Base-by-base conservation (phyloP, 2,888 invertebrate species). In the Brenthis ino region DNA sequence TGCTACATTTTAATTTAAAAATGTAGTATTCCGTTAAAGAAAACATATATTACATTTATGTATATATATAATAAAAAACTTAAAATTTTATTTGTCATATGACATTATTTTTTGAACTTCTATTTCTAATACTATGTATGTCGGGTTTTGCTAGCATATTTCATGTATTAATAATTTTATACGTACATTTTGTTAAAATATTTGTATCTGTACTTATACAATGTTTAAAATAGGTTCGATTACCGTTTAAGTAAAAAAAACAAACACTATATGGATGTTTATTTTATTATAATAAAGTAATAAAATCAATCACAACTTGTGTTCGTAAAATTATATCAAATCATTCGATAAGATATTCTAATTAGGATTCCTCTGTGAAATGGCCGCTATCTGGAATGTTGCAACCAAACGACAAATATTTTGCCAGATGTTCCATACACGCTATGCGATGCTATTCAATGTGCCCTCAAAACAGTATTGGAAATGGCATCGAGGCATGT, bases 321-420 rank as follows among this genome's bases (percentile, higher is more conserved):
- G n/a, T 28, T n/a, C 4, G 28, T 48, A 24, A 60, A 60, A 60
- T 50, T 4, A 48, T 14, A 28, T 60, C 48, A 60, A 43, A 60
- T 60, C 28, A 50, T 50, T 48, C 47, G 24, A 14, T 48, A 48
- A 24, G n/a, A 63, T 6, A 51, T 63, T 53, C 73, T 75, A 75
- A 77, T 77, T 76, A 74, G 75, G 73, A 76, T 75, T 75, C 73
- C 74, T 65, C 67, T 51, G 58, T 67, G 72, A 72, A 72, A 67
- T 61, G 43, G 67, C 14, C 24, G 58, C 63, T 53, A 65, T 60
- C 58, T 55, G n/a, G 53, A 43, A 67, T 68, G 61, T 43, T 65
- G 67, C 48, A 28, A 48, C 54, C 61, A 50, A 65, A 70, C 67
- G 72, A 76, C 76, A 76, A 76, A 76, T 74, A 76, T 76, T 74